These are phyloP conservation scores for Enteromius trimaculatus DNA, from an alignment of 2,797 vertebrate species.

Conservation along the genomic window DNA sequence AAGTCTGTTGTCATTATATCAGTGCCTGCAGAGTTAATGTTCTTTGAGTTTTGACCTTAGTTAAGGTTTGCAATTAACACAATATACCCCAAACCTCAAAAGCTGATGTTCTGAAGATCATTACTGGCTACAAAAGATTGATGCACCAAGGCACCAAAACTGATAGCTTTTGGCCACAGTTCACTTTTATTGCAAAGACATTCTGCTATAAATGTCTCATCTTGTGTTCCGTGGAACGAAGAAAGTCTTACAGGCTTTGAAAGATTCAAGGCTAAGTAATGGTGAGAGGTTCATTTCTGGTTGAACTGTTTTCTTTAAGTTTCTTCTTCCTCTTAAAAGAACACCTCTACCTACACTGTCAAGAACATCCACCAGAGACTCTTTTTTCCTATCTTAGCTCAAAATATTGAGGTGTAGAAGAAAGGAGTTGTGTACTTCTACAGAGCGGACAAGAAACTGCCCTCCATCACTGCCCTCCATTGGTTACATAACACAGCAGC, in stretches of 20 bases:
- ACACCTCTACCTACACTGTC: neutral
- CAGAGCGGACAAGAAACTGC: neutral
- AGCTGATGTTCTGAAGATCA: neutral
- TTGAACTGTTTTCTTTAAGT: conserved; percentile 6
- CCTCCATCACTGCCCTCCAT: neutral
- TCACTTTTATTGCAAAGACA: neutral
- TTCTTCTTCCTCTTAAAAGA: conserved; percentile 8
- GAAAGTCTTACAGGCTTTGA: neutral
- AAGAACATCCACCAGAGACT: conserved; percentile 1
- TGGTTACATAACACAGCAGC: neutral
- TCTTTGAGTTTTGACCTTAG: conserved; percentile 13
- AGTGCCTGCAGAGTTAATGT: conserved; percentile 34
- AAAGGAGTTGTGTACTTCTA: neutral
- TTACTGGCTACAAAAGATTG: neutral
- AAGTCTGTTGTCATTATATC: conserved; percentile 30
- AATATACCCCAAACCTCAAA: neutral
- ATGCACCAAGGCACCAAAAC: neutral
- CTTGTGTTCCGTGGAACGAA: neutral
- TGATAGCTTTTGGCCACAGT: neutral
- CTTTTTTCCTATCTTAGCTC: neutral
- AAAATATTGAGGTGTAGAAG: neutral
- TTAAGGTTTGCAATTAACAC: conserved; percentile 6
- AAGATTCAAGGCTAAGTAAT: neutral
- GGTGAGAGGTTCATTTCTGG: neutral
- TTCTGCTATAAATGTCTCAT: neutral